Percentiles rank a stretch among this genome's conserved stretches.
phyloP scores from a whole-genome alignment of 2,113 vertebrate species.

The Bubo bubo region DNA sequence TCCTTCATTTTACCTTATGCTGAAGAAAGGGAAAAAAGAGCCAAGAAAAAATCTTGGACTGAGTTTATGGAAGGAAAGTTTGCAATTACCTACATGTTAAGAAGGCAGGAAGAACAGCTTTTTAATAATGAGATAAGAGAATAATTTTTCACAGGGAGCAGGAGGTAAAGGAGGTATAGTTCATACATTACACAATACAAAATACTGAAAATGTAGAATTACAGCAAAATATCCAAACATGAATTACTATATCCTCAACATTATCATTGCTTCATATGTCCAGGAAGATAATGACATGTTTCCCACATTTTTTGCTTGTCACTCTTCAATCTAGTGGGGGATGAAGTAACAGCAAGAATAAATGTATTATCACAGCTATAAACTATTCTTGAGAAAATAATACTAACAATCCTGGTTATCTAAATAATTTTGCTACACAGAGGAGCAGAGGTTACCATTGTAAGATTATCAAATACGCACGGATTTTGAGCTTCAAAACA shows the following conservation, averaged over 20 bases:
- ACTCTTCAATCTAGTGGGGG: too few species aligned
- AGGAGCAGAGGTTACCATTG: background rate
- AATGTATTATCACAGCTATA: background rate
- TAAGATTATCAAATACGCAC: background rate
- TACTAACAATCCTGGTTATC: background rate
- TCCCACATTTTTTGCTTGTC: background rate
- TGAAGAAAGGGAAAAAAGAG: background rate
- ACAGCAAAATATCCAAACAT: accelerated
- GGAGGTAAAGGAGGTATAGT: background rate
- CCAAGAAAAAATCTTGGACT: background rate
- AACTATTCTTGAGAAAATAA: background rate
- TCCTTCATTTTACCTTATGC: background rate
- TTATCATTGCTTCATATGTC: background rate
- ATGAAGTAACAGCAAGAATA: background rate
- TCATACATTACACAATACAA: background rate
- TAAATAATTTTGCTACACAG: background rate
- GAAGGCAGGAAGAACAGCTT: background rate
- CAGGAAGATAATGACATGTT: background rate
- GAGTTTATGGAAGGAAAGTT: background rate
- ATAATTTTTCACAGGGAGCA: background rate
- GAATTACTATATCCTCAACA: background rate
- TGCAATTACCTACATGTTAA: accelerated
- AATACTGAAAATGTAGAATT: background rate
- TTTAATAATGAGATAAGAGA: background rate
- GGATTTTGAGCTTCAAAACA: background rate